Conservation (phyloP, 92 coral and sea anemone species). For the Heteractis magnifica region DNA sequence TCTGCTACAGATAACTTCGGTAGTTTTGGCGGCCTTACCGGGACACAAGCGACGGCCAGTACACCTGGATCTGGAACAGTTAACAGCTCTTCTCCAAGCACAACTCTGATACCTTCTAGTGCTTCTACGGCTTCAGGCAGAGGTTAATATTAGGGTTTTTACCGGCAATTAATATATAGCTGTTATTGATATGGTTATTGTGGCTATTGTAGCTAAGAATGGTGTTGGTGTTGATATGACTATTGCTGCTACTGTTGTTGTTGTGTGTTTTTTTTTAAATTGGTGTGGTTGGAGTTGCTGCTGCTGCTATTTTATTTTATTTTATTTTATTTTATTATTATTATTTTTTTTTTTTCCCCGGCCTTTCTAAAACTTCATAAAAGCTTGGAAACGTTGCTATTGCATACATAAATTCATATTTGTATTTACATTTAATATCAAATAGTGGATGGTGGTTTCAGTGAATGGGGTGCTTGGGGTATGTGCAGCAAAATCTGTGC, state of each 20-base stretch:
- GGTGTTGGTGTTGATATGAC: neutral
- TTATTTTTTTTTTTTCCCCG: too few species aligned
- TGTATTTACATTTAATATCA: neutral
- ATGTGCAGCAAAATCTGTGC: conserved; percentile 36
- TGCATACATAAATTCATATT: too few species aligned
- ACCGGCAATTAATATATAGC: neutral
- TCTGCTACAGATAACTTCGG: neutral
- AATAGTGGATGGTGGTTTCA: conserved; percentile 36
- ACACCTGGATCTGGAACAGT: neutral
- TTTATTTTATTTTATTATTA: too few species aligned
- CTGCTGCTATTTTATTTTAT: too few species aligned
- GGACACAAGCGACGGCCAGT: neutral
- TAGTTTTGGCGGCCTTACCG: neutral
- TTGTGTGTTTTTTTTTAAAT: too few species aligned
- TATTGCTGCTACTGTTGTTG: too few species aligned
- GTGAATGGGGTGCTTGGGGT: conserved; percentile 23
- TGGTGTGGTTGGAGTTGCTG: too few species aligned
- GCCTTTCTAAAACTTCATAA: too few species aligned
- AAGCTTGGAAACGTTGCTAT: too few species aligned
- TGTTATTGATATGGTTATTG: neutral
- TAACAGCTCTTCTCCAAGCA: neutral
- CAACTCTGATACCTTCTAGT: neutral
- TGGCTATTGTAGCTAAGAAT: neutral
- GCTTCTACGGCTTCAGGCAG: neutral
- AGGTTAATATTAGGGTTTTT: neutral